A percentile compares a stretch with the other conserved stretches of the same genome.
Conservation (phyloP, 2,888 invertebrate genomes). For the Odontocerum albicorne region DNA sequence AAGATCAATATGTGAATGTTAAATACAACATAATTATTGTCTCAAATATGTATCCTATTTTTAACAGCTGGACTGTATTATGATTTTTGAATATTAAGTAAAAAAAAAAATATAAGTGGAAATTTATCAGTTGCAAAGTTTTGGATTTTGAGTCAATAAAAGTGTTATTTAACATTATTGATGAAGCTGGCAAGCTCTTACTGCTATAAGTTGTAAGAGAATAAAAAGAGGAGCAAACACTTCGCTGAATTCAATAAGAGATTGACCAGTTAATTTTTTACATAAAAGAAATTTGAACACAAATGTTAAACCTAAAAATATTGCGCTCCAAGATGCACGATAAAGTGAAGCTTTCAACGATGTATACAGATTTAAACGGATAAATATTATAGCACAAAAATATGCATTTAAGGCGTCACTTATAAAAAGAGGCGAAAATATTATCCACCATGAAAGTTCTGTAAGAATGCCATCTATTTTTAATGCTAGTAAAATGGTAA, state of each 20-base stretch:
- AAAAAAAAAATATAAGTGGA: no score
- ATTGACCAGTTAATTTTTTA: conserved; percentile 81
- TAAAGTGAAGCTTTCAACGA: conserved; percentile 78
- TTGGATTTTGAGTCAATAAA: no score
- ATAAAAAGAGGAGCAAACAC: conserved; percentile 92
- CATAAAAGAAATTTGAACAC: conserved; percentile 91
- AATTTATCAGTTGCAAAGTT: no score
- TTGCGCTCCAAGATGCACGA: conserved; percentile 81
- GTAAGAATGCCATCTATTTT: conserved; percentile 69
- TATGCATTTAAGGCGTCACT: conserved; percentile 92
- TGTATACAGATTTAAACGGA: conserved; percentile 84
- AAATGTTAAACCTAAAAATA: conserved; percentile 80
- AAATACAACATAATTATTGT: no score
- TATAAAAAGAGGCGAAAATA: conserved; percentile 89
- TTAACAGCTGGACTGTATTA: no score
- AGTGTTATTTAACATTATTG: conserved; percentile 44
- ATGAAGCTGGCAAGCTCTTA: conserved; percentile 89
- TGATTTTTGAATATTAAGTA: no score
- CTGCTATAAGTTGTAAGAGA: conserved; percentile 84
- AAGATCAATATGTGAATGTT: no score
- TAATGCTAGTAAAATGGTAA: conserved; percentile 80
- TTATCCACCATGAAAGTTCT: conserved; percentile 85
- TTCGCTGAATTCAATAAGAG: conserved; percentile 85
- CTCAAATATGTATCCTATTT: no score
- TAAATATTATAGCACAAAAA: conserved; percentile 93